phyloP scores from a whole-genome alignment of 2,113 vertebrate genomes.

The Danionella cerebrum region DNA sequence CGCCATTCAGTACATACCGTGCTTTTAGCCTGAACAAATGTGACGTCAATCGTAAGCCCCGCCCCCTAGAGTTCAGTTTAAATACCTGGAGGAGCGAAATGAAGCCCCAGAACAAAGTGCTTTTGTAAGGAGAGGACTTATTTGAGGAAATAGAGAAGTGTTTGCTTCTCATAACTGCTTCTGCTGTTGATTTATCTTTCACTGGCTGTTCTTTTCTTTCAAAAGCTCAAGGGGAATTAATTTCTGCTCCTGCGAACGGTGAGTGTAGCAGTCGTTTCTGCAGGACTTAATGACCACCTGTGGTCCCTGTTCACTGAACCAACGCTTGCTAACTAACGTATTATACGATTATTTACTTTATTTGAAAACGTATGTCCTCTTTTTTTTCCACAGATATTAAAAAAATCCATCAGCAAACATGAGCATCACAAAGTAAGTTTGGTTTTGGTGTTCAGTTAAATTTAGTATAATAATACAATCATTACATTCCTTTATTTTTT shows the following conservation, averaged over 20 bases:
- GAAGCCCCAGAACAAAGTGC: not conserved
- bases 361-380: not conserved
- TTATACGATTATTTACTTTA: too few relatives aligned
- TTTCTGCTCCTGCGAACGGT: not conserved
- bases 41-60: not conserved
- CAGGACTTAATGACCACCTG: not conserved
- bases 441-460: too few relatives aligned
- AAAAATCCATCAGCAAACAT: not conserved
- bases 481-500: too few relatives aligned
- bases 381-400: not conserved
- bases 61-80: not conserved
- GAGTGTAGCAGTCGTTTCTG: not conserved
- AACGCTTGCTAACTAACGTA: too few relatives aligned
- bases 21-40: not conserved
- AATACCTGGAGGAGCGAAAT: not conserved
- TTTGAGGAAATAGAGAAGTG: not conserved
- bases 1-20: not conserved
- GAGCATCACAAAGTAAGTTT: slow-evolving; percentile 7
- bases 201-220: not conserved
- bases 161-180: not conserved
- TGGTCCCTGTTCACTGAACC: too few relatives aligned
- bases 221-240: not conserved
- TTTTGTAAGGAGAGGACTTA: not conserved
- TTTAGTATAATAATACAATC: too few relatives aligned
- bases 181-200: not conserved